Evolutionary conservation across 2,113 vertebrate genomes (phyloP).

Genomic region (Chloropsis hardwickii): DNA sequence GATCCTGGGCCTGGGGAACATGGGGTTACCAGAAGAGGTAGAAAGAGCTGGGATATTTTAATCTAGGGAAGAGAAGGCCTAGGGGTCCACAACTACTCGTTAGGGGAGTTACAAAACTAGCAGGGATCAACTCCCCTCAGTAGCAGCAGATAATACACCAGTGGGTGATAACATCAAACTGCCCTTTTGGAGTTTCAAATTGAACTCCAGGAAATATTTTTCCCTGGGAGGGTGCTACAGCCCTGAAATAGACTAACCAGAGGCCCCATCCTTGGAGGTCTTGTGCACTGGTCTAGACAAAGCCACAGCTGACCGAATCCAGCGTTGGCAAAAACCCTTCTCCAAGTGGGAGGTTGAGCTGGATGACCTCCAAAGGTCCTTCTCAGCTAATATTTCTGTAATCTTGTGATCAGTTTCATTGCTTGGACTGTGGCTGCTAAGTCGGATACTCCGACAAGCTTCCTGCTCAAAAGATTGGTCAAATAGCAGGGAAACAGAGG

Average conservation of each 20-base stretch:
- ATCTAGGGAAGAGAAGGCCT: background rate
- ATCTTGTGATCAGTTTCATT: background rate
- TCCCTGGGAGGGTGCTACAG: background rate
- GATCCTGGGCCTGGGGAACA: background rate
- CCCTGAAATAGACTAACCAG: background rate
- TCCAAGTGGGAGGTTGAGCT: conserved; percentile 17
- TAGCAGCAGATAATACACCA: background rate
- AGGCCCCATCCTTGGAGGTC: background rate
- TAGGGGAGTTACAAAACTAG: background rate
- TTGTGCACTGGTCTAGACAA: conserved; percentile 22
- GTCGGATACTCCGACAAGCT: background rate
- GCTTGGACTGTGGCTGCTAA: background rate
- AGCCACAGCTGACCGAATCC: conserved; percentile 9
- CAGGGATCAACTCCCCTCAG: background rate
- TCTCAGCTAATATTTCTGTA: background rate
- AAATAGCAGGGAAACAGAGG: background rate
- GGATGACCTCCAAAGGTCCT: conserved; percentile 14
- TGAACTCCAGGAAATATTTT: background rate
- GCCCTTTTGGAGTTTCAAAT: background rate
- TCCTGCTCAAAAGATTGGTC: background rate
- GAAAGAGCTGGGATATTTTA: background rate
- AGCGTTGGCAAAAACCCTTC: background rate
- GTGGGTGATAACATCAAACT: background rate
- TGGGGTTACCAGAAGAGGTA: background rate
- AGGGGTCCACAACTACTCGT: background rate